Evolutionary conservation across 1,140 invertebrate species (phyloP).

Genomic region (Stenopsyche tienmushanensis): DNA sequence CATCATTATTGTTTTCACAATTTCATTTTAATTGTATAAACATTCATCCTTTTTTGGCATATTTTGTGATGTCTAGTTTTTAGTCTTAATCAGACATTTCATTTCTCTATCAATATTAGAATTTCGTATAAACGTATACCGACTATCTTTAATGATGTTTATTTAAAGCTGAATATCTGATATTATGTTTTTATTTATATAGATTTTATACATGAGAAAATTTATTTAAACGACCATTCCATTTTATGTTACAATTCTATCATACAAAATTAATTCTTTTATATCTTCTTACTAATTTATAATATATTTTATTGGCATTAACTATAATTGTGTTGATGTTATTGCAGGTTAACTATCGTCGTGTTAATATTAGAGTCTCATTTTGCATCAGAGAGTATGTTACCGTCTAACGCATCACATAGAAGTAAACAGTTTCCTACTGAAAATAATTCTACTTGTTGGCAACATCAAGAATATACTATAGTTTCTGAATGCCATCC

Average conservation of each 20-base stretch:
- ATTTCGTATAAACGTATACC: no score
- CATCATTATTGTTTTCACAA: no score
- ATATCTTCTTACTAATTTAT: neutral
- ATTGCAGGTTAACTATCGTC: constrained; percentile 70
- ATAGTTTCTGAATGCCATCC: constrained; percentile 75
- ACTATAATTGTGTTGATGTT: constrained; percentile 31
- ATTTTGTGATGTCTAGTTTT: no score
- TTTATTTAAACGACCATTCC: no score
- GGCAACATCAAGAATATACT: constrained; percentile 66
- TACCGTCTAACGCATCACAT: constrained; percentile 52
- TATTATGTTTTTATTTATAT: no score
- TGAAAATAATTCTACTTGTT: constrained; percentile 75
- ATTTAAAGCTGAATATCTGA: no score
- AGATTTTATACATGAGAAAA: no score
- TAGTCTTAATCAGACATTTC: no score
- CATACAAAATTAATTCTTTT: neutral
- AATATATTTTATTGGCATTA: constrained; percentile 28
- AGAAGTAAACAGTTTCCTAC: constrained; percentile 61
- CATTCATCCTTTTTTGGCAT: no score
- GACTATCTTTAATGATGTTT: no score
- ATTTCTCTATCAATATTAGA: no score
- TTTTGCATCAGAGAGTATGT: constrained; percentile 60
- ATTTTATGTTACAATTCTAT: constrained; percentile 21
- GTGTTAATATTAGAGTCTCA: constrained; percentile 78
- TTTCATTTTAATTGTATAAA: no score